Evolutionary conservation across 2,113 vertebrate genomes (phyloP).

Genomic region (Puffinus mauretanicus): DNA sequence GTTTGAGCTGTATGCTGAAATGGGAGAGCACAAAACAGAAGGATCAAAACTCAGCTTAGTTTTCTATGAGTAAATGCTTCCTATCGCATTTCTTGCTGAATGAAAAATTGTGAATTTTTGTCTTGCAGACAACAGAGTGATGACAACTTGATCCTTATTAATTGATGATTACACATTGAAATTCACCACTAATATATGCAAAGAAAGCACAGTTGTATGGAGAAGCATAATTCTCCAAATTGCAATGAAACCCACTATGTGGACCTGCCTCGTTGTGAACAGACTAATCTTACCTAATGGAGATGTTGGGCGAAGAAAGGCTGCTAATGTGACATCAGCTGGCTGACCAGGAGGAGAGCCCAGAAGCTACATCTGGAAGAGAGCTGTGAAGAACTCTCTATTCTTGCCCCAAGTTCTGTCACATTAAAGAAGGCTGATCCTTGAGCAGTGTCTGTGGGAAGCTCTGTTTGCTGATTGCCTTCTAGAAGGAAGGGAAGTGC

Average conservation of each 20-base stretch:
- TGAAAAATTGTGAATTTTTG: not conserved
- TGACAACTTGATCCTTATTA: conserved; percentile 71
- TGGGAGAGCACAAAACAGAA: not conserved
- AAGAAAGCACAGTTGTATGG: not conserved
- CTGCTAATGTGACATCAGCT: not conserved
- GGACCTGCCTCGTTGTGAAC: not conserved
- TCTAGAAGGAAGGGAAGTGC: not conserved
- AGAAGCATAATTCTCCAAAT: not conserved
- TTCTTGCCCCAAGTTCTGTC: not conserved
- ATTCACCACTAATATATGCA: not conserved
- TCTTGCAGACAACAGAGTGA: conserved; percentile 66
- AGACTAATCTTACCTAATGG: not conserved
- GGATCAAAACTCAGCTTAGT: not conserved
- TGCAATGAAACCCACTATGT: not conserved
- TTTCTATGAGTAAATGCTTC: not conserved
- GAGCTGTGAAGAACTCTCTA: not conserved
- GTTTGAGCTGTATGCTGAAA: not conserved
- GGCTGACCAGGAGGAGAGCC: not conserved
- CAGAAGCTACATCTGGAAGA: conserved; percentile 4
- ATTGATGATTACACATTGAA: conserved; percentile 29
- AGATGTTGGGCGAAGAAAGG: not conserved
- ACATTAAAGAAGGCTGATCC: not conserved
- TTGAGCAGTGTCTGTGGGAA: not conserved
- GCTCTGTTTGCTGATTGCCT: not conserved
- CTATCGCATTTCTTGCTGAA: not conserved